phyloP scores from a whole-genome alignment of 2,113 vertebrate species.

The Ciconia boyciana region DNA sequence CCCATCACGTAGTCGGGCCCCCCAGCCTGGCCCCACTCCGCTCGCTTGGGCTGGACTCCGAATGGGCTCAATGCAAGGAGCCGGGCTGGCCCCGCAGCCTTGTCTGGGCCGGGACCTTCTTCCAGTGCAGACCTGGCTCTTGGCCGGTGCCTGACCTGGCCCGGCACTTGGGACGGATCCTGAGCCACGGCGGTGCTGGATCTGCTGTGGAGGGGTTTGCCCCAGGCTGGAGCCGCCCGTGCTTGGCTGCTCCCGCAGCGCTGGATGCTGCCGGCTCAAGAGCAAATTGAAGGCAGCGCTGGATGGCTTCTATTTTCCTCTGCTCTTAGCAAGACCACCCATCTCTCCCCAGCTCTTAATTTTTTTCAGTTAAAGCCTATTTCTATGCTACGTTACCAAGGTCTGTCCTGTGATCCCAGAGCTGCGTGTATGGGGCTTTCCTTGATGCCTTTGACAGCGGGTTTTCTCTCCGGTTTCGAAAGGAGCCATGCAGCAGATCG shows the following conservation, averaged over 20 bases:
- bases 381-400: rapidly evolving
- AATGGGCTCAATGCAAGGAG: not conserved
- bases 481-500: not conserved
- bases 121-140: not conserved
- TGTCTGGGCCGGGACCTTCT: not conserved
- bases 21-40: not conserved
- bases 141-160: not conserved
- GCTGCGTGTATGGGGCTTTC: not conserved
- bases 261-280: not conserved
- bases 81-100: not conserved
- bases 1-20: not conserved
- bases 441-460: not conserved
- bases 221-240: not conserved
- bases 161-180: not conserved
- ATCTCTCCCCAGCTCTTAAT: not conserved
- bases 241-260: not conserved
- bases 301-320: not conserved
- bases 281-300: not conserved
- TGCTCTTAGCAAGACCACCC: not conserved
- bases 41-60: not conserved
- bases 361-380: not conserved
- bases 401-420: not conserved
- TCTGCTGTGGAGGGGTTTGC: not conserved
- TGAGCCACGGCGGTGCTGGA: not conserved
- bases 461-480: not conserved